Base-by-base conservation (phyloP, 2,113 vertebrate genomes). In the Eidolon helvum region DNA sequence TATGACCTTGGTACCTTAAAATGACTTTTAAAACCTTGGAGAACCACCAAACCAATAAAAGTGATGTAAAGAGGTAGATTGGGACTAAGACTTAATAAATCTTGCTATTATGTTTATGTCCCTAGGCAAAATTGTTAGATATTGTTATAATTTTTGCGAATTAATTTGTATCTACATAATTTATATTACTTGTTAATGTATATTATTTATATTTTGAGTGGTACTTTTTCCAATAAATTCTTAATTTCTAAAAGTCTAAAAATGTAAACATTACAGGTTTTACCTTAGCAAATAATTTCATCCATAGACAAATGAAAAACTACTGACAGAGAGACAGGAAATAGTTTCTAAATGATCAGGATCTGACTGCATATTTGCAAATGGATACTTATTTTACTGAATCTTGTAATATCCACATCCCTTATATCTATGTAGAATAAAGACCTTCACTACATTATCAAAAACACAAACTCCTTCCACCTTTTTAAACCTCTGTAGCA, bases 401-500 rank as follows among this genome's bases (percentile, higher is more conserved):
- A 83, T 71, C 75, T 69, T 90, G 22, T 68, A 79, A 94, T 75
- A 77, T 77, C 74, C 87, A 35, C 30, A 74, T 87, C 90, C 40
- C 33, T 86, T 79, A 15, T 71, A 43, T 88, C 77, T 86, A 53
- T 35, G 55, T 55, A 95, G 65, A 85, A 87, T 78, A 90, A 77
- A 96, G 57, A 87, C 48, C n/a, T 87, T 85, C 82, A 84, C 80
- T 10, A 0, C 89, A 92, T 71, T 79, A 68, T 96, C 80, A 77
- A 72, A 96, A 22, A 82, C 16, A 92, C 40, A 19, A 74, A 90
- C 21, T 85, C 28, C 79, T 93, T 96, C 85, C 21, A 95, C 85
- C 72, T 93, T 91, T 96, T 96, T 28, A 96, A 94, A 89, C 66
- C 93, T 80, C 63, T 91, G 19, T 82, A 94, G 57, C 72, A 90